These are phyloP conservation scores for Platycnemis pennipes DNA, from an alignment of 2,888 invertebrate genomes.

Conservation along the genomic window DNA sequence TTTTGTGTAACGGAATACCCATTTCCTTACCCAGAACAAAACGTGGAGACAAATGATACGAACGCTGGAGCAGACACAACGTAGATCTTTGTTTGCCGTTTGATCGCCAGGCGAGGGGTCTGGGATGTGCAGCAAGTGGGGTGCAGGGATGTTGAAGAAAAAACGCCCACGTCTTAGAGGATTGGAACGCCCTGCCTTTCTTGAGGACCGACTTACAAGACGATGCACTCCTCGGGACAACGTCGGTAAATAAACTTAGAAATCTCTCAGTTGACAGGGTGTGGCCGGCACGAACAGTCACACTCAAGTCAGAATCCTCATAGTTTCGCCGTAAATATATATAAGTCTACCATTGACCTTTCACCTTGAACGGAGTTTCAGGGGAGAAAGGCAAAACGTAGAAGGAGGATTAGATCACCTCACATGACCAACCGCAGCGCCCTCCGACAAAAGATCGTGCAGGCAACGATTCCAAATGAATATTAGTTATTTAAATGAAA, in stretches of 20 bases:
- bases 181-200: background rate
- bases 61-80: background rate
- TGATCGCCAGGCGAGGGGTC: background rate
- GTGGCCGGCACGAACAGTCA: conserved; percentile 23
- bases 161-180: conserved; percentile 34
- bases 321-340: conserved; percentile 47
- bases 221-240: conserved; percentile 46
- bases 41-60: background rate
- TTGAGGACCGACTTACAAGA: conserved; percentile 28
- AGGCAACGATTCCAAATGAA: no score
- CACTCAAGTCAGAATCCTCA: conserved; percentile 50
- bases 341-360: conserved; percentile 40
- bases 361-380: conserved; percentile 20
- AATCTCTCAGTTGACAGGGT: conserved; percentile 43
- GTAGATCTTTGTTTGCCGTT: background rate
- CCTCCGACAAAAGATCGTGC: no score
- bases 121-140: background rate
- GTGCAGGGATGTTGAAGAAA: background rate
- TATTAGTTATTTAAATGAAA: no score
- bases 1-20: background rate
- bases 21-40: background rate
- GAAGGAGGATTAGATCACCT: no score
- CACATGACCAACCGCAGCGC: no score
- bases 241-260: conserved; percentile 5
- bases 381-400: background rate